Evolutionary conservation across 2,888 invertebrate genomes (phyloP), one percentile per base, ranked within the genome.

Genomic region (Plagodis pulveraria): DNA sequence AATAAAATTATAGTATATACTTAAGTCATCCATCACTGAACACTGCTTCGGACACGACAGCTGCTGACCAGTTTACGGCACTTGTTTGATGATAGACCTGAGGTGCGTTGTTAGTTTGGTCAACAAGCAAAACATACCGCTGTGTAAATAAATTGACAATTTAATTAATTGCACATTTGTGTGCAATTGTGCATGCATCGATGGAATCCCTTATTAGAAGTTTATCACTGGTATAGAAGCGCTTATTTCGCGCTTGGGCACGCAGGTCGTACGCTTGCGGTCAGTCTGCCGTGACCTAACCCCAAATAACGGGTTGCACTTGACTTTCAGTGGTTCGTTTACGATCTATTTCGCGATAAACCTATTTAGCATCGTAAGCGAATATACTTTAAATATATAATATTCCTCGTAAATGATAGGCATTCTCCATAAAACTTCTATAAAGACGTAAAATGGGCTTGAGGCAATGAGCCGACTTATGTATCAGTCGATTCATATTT

Each of bases 251-350:
- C 53, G 58, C 53, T 45, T 35, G 52, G 52, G 40, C 54, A 59
- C 36, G 43, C 46, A 51, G 55, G 63, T 50, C 68, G 63, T 65
- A 59, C 36, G 43, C 46, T 55, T 59, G 62, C 50, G 69, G 63
- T 65, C 61, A 55, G 69, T 64, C 62, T 59, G 68, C 73, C 73
- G 69, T 78, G 79, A 80, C 81, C 80, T 74, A 73, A 74, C 72
- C 70, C 76, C 74, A 66, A 67, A 72, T 78, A 81, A 81, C 81
- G 80, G 81, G 76, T 76, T 71, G 73, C 72, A 78, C 74, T 77
- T 78, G 80, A 78, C 78, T 76, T 80, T 73, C 68, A 78, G 72
- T 65, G 58, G 68, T 68, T 70, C 72, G 72, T 46, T 60, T 59
- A 54, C 56, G 50, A 62, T 66, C 62, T 56, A 63, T 43, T 49